Evolutionary conservation across 2,888 invertebrate species (phyloP).

Genomic region (Dyspetes luteomarginatus): DNA sequence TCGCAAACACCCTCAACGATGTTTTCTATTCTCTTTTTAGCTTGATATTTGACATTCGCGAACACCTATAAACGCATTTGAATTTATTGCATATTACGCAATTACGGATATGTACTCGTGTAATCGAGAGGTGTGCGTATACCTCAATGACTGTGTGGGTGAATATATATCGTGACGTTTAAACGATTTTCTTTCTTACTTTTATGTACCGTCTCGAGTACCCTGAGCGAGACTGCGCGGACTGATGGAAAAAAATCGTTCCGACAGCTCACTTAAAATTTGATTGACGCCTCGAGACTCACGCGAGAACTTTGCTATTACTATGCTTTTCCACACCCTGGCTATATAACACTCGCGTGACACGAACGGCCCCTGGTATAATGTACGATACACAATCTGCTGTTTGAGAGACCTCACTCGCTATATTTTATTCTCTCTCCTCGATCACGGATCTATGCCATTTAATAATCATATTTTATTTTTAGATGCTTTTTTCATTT

Average conservation of each 20-base stretch:
- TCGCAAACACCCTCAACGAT: slow-evolving; percentile 42
- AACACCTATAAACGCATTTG: neutral
- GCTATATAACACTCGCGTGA: slow-evolving; percentile 15
- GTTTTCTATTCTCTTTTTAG: slow-evolving; percentile 9
- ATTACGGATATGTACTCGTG: slow-evolving; percentile 13
- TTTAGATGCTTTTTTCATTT: too few relatives aligned
- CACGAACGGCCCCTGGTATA: neutral
- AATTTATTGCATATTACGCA: neutral
- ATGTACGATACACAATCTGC: neutral
- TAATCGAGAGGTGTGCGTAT: slow-evolving; percentile 1
- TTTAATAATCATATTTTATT: too few relatives aligned
- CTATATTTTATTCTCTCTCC: too few relatives aligned
- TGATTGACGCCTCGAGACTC: slow-evolving; percentile 33
- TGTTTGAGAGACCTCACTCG: too few relatives aligned
- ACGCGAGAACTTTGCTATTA: slow-evolving; percentile 3
- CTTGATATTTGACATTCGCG: neutral
- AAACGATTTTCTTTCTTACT: neutral
- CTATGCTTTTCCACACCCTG: neutral
- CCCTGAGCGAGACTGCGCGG: neutral
- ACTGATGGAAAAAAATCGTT: slow-evolving; percentile 11
- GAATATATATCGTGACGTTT: neutral
- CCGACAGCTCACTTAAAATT: slow-evolving; percentile 27
- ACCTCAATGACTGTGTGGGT: neutral
- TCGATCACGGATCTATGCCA: too few relatives aligned
- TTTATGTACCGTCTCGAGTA: neutral